Evolutionary conservation across 2,888 invertebrate species (phyloP), one percentile per base, ranked within the genome.

Genomic region (Nephrotoma appendiculata): DNA sequence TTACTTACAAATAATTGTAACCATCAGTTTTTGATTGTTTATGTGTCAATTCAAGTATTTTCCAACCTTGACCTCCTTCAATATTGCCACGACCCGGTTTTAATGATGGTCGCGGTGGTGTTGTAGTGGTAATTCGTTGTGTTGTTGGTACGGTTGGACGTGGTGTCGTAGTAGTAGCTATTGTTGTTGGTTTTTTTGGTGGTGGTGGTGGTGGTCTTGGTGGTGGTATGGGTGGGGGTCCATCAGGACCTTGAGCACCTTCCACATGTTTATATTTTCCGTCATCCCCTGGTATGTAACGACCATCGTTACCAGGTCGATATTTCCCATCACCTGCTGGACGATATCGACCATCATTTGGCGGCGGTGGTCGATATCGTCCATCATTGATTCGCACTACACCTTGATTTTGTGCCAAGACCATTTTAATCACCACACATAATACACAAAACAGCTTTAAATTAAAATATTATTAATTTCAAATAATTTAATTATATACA

Each of bases 1-100:
- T 87, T 43, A 90, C 91, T 90, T 87, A 91, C 89, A 93, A 91
- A 89, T 93, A 95, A 87, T 93, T 94, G 89, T 94, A 95, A 86
- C 93, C 92, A 88, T 94, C 93, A 45, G 91, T 88, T 85, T 92
- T 92, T 1, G 71, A 71, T 31, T 92, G 90, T 44, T 92, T 92
- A 87, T 92, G 92, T 52, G 93, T 93, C 88, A 93, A 93, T 71
- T 93, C 92, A 5, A 94, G 89, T 52, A 94, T 94, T 87, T 91
- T 91, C 89, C 93, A 94, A 42, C 92, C 91, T 83, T 90, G 90
- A 48, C 92, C 91, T 52, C 92, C 92, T 87, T 90, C 88, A 6
- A 89, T 90, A 85, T 88, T 88, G 57, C 90, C 90, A 0, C 89
- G 89, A 86, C 91, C 91, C 6, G 89, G 15, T 41, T 89, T 9